Evolutionary conservation across 2,888 invertebrate species (phyloP), one percentile per base, ranked within the genome.

Genomic region (Disparrhopalites patrizii): DNA sequence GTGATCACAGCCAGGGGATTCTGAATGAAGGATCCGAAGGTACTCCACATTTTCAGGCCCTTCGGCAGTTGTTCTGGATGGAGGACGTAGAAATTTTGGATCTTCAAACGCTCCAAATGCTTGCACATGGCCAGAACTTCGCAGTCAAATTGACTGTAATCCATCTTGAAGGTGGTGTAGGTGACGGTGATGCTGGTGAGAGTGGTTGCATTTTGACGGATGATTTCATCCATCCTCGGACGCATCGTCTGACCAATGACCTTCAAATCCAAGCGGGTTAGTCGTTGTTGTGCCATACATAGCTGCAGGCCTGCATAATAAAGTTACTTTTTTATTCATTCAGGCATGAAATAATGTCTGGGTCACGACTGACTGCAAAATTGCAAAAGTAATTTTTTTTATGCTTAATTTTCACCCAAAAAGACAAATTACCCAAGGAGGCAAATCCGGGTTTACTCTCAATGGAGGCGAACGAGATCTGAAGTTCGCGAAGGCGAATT

Each of bases 21-120:
- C 36, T 56, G 56, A 5, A 56, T 56, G 20, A 56, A 56, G 56
- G 56, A 56, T n/a, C 56, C 56, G 30, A 56, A 56, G 8, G 56
- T 56, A 56, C 56, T 30, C 30, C 30, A 56, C 5, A 30, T 36
- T 20, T 20, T 56, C 20, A 56, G 15, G 31, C 36, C 31, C 18
- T 36, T 56, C n/a, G 56, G 56, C 2, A 56, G 36, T 8, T 31
- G 36, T 20, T 56, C 36, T 36, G 56, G 30, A 56, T 33, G 56
- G 15, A 56, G 31, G 18, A 56, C 25, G 20, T 54, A 54, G 18
- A 54, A 54, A 31, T 54, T 54, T 15, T 30, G 25, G 31, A 54
- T 27, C 25, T 54, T 54, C 31, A 54, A n/a, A 31, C 10, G 20
- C 7, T 28, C 31, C 31, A 54, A 54, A 10, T 54, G 5, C 3